Conservation (phyloP, 2,888 invertebrate genomes). For the Sphinx pinastri region DNA sequence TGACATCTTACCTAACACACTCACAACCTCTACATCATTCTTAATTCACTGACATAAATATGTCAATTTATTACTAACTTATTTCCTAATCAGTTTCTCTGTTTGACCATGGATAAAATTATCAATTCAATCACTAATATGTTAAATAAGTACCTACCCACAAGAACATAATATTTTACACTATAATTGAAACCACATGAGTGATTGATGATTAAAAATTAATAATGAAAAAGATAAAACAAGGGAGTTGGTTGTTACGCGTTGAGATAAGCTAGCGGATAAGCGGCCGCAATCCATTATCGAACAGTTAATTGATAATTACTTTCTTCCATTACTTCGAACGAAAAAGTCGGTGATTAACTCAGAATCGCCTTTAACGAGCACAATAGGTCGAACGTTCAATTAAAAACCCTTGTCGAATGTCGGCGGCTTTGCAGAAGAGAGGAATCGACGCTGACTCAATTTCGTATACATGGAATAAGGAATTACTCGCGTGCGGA, state of each 20-base stretch:
- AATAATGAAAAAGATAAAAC: slow-evolving; percentile 69
- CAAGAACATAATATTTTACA: background rate
- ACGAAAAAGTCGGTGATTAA: slow-evolving; percentile 82
- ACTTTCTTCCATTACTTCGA: slow-evolving; percentile 81
- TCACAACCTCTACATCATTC: background rate
- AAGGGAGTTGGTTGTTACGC: slow-evolving; percentile 65
- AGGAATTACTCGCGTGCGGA: slow-evolving; percentile 81
- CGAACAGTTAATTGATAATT: slow-evolving; percentile 82
- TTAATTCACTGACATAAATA: slow-evolving; percentile 4
- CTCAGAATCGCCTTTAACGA: slow-evolving; percentile 80
- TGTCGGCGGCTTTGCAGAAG: slow-evolving; percentile 74
- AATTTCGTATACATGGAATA: slow-evolving; percentile 82
- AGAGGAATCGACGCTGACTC: slow-evolving; percentile 77
- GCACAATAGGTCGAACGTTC: slow-evolving; percentile 79
- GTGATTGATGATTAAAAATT: slow-evolving; percentile 70
- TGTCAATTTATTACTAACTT: background rate
- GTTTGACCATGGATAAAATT: background rate
- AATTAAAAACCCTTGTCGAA: slow-evolving; percentile 82
- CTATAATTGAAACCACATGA: slow-evolving; percentile 39
- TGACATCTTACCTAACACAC: slow-evolving; percentile 20
- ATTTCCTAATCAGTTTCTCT: slow-evolving; percentile 2
- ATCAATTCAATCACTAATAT: background rate
- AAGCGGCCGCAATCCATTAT: slow-evolving; percentile 81
- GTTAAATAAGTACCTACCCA: background rate
- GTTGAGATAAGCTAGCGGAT: slow-evolving; percentile 75